These are phyloP conservation scores for Sebastes hubbsi DNA, from an alignment of 2,797 vertebrate species.

Conservation along the genomic window DNA sequence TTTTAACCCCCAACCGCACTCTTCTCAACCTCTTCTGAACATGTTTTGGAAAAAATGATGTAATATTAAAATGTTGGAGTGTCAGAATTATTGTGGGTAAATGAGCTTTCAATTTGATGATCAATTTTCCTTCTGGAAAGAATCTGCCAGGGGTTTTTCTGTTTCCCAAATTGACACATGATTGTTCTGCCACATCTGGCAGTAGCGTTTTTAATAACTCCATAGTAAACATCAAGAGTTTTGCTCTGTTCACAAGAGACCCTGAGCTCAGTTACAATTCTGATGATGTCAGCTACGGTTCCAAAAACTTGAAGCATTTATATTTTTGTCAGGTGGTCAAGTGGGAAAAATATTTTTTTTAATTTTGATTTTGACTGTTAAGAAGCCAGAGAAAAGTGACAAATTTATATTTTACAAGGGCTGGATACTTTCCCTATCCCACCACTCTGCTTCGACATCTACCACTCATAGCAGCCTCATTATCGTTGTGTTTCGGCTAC, in stretches of 20 bases:
- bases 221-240: slow-evolving; percentile 29
- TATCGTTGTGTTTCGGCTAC: slow-evolving; percentile 40
- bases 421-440: slow-evolving; percentile 2
- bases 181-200: slow-evolving; percentile 40
- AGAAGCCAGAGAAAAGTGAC: slow-evolving; percentile 34
- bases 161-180: slow-evolving; percentile 12
- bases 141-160: slow-evolving; percentile 16
- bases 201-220: slow-evolving; percentile 30
- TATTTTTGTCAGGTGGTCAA: slow-evolving; percentile 15
- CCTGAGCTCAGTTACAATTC: slow-evolving; percentile 6
- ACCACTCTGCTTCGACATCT: slow-evolving; percentile 25
- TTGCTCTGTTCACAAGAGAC: slow-evolving; percentile 1
- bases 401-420: slow-evolving; percentile 25
- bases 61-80: slow-evolving; percentile 23
- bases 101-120: slow-evolving; percentile 17
- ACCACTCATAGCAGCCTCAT: slow-evolving; percentile 13
- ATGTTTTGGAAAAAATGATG: slow-evolving; percentile 57
- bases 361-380: background rate
- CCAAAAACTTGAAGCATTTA: slow-evolving; percentile 20
- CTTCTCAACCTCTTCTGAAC: background rate
- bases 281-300: slow-evolving; percentile 39
- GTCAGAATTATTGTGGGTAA: slow-evolving; percentile 36
- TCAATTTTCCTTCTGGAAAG: slow-evolving; percentile 19
- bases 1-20: background rate
- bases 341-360: background rate